Percentiles rank a stretch among this genome's conserved stretches.
These are phyloP conservation scores for Tinamus major DNA, from an alignment of 2,797 vertebrate genomes.

Conservation along the genomic window DNA sequence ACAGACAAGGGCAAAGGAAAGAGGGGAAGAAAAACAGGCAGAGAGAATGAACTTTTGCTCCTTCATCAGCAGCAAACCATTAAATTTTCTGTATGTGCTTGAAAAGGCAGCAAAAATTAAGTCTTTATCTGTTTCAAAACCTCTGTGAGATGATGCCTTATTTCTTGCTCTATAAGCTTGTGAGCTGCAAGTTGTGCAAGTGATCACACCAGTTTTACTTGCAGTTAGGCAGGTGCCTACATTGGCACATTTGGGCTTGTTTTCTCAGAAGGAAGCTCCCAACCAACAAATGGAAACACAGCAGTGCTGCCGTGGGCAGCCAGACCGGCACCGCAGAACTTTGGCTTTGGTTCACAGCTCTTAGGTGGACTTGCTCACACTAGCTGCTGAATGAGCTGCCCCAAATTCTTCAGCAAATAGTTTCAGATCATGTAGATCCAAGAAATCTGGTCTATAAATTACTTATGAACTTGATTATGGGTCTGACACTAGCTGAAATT, in stretches of 20 bases:
- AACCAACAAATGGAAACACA: background rate
- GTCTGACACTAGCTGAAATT: background rate
- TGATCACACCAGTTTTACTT: background rate
- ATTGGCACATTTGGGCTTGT: accelerated
- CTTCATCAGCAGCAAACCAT: background rate
- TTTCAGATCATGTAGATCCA: background rate
- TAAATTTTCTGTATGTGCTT: background rate
- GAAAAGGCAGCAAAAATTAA: background rate
- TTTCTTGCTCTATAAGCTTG: background rate
- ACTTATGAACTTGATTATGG: background rate
- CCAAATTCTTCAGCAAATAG: background rate
- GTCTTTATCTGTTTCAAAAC: background rate
- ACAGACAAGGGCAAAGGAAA: background rate
- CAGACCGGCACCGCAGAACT: background rate
- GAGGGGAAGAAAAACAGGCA: background rate
- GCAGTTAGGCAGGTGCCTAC: background rate
- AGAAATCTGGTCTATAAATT: background rate
- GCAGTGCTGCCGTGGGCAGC: accelerated
- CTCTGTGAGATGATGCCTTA: background rate
- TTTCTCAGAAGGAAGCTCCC: background rate
- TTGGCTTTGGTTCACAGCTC: background rate
- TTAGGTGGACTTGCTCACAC: accelerated
- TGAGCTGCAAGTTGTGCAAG: background rate
- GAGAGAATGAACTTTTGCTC: background rate
- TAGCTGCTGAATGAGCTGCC: background rate